phyloP scores from a whole-genome alignment of 2,888 invertebrate species.

The Biston stratarius region DNA sequence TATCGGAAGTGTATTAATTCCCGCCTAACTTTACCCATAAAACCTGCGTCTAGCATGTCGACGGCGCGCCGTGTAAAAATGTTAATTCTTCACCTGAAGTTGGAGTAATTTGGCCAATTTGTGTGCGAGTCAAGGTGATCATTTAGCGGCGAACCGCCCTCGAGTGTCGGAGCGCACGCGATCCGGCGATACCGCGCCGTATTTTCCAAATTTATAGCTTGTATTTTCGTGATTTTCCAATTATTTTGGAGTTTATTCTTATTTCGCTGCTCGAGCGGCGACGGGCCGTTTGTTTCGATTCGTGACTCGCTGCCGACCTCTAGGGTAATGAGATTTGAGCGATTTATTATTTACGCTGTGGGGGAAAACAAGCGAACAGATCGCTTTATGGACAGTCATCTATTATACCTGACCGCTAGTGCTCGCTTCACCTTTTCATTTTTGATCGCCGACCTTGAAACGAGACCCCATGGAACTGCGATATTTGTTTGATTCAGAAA shows the following conservation, averaged over 20 bases:
- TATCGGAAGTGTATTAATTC: neutral
- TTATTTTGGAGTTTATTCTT: conserved; percentile 32
- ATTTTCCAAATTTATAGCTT: conserved; percentile 46
- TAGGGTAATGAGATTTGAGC: neutral
- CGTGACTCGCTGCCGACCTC: neutral
- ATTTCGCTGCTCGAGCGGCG: conserved; percentile 23
- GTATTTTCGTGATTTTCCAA: conserved; percentile 33
- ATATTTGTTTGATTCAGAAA: neutral
- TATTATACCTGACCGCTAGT: too few species aligned
- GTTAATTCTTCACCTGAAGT: conserved; percentile 25
- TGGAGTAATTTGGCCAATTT: conserved; percentile 44
- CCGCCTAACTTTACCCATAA: conserved; percentile 22
- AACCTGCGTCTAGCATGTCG: conserved; percentile 10
- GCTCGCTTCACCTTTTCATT: too few species aligned
- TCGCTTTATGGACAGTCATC: too few species aligned
- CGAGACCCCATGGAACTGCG: neutral
- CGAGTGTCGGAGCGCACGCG: conserved; percentile 50
- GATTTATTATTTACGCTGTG: neutral
- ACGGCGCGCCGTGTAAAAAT: conserved; percentile 26
- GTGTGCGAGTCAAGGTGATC: conserved; percentile 53
- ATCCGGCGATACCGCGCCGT: conserved; percentile 47
- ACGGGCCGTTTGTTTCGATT: conserved; percentile 8
- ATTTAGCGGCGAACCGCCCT: conserved; percentile 44
- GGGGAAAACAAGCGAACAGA: too few species aligned
- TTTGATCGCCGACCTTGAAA: too few species aligned